Conservation (phyloP, 2,888 invertebrate species). For the Eupithecia inturbata region DNA sequence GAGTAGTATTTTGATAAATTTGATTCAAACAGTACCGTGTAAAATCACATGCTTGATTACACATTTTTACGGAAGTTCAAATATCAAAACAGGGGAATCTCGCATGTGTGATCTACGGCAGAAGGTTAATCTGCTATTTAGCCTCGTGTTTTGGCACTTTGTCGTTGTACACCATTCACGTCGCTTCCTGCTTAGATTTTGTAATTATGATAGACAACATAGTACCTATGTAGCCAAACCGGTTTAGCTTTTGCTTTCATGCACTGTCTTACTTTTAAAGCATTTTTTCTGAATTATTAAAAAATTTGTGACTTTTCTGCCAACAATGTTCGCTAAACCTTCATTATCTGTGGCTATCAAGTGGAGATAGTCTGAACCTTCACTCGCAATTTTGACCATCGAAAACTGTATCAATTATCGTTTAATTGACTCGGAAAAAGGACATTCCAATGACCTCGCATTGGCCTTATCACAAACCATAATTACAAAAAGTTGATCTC, state of each 20-base stretch:
- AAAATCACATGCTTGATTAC: background rate
- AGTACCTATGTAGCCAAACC: background rate
- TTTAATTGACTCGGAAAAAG: slow-evolving; percentile 56
- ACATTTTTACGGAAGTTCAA: slow-evolving; percentile 8
- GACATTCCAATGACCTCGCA: slow-evolving; percentile 67
- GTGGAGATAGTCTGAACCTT: slow-evolving; percentile 28
- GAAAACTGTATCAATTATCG: slow-evolving; percentile 49
- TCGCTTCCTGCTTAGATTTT: slow-evolving; percentile 26
- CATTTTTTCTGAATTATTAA: background rate
- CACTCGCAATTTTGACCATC: slow-evolving; percentile 37
- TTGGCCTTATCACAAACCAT: slow-evolving; percentile 63
- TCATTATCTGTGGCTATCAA: background rate
- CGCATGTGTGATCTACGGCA: slow-evolving; percentile 49
- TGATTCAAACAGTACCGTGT: background rate
- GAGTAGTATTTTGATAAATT: no score
- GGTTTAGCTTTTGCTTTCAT: background rate
- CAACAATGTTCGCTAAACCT: slow-evolving; percentile 10
- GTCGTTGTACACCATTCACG: slow-evolving; percentile 23
- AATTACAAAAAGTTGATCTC: slow-evolving; percentile 59
- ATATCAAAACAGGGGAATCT: slow-evolving; percentile 17
- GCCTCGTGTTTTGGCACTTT: slow-evolving; percentile 53
- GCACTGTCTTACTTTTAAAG: background rate
- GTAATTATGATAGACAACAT: slow-evolving; percentile 13
- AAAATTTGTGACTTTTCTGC: background rate
- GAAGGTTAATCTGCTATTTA: slow-evolving; percentile 62